Evolutionary conservation across 2,113 vertebrate genomes (phyloP).

Genomic region (Thymallus thymallus): DNA sequence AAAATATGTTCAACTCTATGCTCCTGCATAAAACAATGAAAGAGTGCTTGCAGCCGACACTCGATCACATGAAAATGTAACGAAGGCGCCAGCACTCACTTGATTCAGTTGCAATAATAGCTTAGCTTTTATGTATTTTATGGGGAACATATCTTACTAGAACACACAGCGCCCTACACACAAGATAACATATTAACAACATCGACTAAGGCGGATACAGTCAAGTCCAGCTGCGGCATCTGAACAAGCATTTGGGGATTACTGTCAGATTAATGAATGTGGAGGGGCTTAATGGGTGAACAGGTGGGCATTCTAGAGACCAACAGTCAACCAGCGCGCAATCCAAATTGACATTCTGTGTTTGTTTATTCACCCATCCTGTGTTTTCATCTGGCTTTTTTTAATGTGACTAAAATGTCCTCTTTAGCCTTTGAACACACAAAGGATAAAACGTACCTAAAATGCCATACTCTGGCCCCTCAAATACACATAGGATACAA

Average conservation of each 20-base stretch:
- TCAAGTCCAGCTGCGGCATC: constrained; percentile 62
- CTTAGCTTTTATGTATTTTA: too few species aligned
- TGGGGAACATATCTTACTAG: too few species aligned
- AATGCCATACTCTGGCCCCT: too few species aligned
- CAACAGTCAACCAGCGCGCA: constrained; percentile 2
- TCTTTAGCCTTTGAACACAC: background rate
- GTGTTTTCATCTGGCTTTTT: background rate
- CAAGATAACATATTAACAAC: constrained; percentile 31
- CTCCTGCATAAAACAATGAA: background rate
- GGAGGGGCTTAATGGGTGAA: constrained; percentile 37
- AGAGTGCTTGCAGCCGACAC: too few species aligned
- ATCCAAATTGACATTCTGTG: too few species aligned
- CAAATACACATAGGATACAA: too few species aligned
- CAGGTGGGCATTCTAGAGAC: constrained; percentile 30
- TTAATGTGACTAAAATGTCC: background rate
- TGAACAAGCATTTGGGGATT: constrained; percentile 64
- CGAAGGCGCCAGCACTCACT: too few species aligned
- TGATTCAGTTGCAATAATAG: too few species aligned
- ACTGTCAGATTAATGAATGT: constrained; percentile 65
- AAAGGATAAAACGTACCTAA: too few species aligned
- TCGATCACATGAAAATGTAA: too few species aligned
- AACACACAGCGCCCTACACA: background rate
- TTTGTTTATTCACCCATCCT: too few species aligned
- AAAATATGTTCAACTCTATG: constrained; percentile 18
- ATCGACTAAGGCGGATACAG: constrained; percentile 30